phyloP scores from a whole-genome alignment of 2,113 vertebrate genomes.

The Heliornis fulica region DNA sequence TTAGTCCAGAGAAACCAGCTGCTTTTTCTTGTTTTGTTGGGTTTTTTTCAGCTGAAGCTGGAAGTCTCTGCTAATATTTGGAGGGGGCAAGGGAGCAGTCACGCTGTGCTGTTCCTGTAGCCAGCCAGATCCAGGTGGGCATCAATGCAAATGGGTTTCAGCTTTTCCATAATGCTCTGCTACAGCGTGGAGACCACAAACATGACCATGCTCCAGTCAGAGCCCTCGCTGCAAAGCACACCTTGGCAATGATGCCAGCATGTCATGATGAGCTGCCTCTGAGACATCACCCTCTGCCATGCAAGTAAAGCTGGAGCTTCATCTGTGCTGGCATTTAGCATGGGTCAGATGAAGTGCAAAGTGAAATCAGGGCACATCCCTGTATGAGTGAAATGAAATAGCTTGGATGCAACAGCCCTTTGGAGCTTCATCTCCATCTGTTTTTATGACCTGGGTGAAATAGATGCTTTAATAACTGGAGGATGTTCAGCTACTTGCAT shows the following conservation, averaged over 20 bases:
- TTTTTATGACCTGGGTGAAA: background rate
- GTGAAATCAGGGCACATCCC: background rate
- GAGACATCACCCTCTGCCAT: background rate
- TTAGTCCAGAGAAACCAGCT: background rate
- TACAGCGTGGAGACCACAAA: background rate
- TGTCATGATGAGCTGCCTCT: background rate
- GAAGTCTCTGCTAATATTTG: background rate
- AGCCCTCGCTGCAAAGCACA: background rate
- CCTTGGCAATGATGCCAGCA: background rate
- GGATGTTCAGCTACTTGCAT: background rate
- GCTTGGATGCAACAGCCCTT: background rate
- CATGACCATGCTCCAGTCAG: too few relatives aligned
- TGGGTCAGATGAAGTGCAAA: background rate
- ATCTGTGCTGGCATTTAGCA: background rate
- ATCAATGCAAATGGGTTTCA: background rate
- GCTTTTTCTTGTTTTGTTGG: background rate
- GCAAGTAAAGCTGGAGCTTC: background rate
- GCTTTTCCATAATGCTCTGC: background rate
- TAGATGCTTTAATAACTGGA: background rate
- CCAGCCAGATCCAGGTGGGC: background rate
- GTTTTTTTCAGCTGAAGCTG: background rate
- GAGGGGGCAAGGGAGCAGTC: background rate
- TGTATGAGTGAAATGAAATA: background rate
- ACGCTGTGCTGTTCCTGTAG: background rate
- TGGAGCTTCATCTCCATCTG: slow-evolving; percentile 14